These are phyloP conservation scores for Tursiops truncatus DNA, from an alignment of 2,113 vertebrate species.

Conservation along the genomic window DNA sequence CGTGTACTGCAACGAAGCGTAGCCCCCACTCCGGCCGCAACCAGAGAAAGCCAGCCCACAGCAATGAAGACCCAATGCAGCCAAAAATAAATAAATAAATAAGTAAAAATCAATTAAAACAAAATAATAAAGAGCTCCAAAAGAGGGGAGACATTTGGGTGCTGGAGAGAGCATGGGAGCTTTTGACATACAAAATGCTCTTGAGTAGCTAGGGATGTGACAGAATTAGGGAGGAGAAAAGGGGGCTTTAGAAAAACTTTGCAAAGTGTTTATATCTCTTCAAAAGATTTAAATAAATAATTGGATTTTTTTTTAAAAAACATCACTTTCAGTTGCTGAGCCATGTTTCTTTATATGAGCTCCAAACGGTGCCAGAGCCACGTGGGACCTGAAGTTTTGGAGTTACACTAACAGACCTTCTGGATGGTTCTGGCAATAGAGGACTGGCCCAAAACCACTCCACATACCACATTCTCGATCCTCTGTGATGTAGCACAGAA, in stretches of 20 bases:
- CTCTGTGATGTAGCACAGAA: not conserved
- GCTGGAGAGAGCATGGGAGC: not conserved
- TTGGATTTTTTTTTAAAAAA: not conserved
- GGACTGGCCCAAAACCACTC: not conserved
- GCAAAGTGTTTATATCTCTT: not conserved
- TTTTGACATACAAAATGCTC: not conserved
- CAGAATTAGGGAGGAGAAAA: not conserved
- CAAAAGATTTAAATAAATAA: conserved; percentile 12
- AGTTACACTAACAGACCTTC: not conserved
- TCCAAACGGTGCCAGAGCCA: not conserved
- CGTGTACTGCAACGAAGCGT: too few species aligned
- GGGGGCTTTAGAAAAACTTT: not conserved
- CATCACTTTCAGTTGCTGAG: not conserved
- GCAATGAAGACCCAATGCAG: too few species aligned
- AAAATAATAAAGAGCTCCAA: not conserved
- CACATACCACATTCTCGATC: not conserved
- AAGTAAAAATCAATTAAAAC: too few species aligned
- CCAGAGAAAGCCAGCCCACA: too few species aligned
- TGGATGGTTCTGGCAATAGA: not conserved
- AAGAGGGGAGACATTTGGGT: not conserved
- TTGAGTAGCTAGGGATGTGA: not conserved
- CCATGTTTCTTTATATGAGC: not conserved
- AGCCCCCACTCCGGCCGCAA: too few species aligned
- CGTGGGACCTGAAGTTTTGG: not conserved
- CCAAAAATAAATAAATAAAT: too few species aligned